Conservation (phyloP, 2,113 vertebrate species). For the Corythornis vintsioides region DNA sequence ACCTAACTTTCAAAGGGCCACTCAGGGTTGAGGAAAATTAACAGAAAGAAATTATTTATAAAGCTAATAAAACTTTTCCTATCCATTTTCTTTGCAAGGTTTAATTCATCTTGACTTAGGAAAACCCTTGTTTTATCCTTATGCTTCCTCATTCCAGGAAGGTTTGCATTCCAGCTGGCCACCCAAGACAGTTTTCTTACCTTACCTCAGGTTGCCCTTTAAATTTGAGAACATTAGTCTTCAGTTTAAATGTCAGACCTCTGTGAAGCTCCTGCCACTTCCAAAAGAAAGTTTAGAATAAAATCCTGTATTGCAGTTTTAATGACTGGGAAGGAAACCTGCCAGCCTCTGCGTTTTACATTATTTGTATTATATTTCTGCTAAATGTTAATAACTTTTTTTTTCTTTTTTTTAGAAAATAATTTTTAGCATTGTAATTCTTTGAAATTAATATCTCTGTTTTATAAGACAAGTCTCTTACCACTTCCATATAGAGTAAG, state of each 20-base stretch:
- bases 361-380: background rate
- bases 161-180: background rate
- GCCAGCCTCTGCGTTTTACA: background rate
- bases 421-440: background rate
- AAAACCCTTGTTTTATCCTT: background rate
- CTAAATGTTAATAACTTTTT: background rate
- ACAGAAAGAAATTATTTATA: background rate
- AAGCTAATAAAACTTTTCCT: background rate
- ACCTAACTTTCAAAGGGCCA: background rate
- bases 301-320: background rate
- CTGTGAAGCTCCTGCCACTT: background rate
- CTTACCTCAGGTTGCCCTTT: background rate
- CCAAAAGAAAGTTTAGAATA: background rate
- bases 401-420: background rate
- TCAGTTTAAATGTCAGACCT: background rate
- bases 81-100: background rate
- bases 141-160: background rate
- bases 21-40: background rate
- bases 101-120: background rate
- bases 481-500: rapidly evolving
- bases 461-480: background rate
- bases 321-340: background rate
- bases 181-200: background rate
- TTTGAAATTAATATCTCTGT: background rate
- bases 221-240: background rate